Conservation (phyloP, 2,888 invertebrate genomes). For the Brachypalpus laphriformis region DNA sequence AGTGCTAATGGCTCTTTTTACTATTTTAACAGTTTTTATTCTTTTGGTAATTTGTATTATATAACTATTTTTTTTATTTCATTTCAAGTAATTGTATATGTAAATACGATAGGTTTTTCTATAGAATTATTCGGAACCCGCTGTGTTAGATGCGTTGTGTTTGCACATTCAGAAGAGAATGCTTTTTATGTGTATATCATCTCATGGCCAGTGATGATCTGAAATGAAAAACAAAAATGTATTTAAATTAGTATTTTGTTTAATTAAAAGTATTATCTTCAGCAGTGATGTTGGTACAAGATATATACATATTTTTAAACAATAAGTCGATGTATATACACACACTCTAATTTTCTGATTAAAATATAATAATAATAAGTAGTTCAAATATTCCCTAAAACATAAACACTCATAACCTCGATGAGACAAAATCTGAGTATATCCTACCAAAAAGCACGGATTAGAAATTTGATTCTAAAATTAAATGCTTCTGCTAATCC, state of each 20-base stretch:
- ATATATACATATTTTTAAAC: too few species aligned
- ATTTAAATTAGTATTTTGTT: neutral
- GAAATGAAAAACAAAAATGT: conserved; percentile 18
- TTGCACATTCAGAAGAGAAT: conserved; percentile 29
- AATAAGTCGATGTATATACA: too few species aligned
- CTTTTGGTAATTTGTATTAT: neutral
- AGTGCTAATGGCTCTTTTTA: neutral
- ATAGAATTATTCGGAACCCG: neutral
- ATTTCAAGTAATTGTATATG: neutral
- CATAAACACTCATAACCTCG: too few species aligned
- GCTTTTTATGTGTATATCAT: conserved; percentile 27
- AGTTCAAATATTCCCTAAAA: too few species aligned
- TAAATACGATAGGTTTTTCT: neutral
- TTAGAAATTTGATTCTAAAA: neutral
- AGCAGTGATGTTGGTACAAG: too few species aligned
- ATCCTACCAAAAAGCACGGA: neutral
- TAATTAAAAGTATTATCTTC: too few species aligned
- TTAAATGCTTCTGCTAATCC: neutral
- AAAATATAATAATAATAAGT: too few species aligned
- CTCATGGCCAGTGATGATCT: conserved; percentile 49
- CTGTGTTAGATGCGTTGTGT: conserved; percentile 5
- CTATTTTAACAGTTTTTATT: neutral
- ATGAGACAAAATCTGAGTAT: too few species aligned
- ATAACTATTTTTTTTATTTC: neutral
- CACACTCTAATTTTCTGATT: too few species aligned